These are phyloP conservation scores for Isichthys henryi DNA, from an alignment of 2,113 vertebrate genomes.

Conservation along the genomic window DNA sequence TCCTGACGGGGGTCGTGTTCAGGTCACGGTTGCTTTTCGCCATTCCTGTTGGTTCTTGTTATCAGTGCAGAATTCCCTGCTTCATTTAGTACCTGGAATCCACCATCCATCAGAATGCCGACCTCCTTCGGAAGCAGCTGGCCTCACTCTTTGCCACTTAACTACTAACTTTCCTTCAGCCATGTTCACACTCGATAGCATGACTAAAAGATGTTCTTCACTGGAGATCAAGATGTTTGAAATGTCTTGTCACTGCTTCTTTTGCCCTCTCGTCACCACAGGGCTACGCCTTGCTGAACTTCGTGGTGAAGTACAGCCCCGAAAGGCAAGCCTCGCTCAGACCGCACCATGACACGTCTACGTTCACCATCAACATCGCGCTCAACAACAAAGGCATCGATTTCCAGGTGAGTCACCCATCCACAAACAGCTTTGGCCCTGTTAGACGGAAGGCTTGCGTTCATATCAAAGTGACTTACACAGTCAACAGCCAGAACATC, in stretches of 20 bases:
- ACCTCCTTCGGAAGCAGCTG: neutral
- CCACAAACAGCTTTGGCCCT: neutral
- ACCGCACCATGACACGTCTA: slow-evolving; percentile 95
- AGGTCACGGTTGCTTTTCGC: slow-evolving; percentile 8
- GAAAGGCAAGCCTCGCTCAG: slow-evolving; percentile 75
- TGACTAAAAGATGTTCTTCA: neutral
- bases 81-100: neutral
- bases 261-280: slow-evolving; percentile 35
- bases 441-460: neutral
- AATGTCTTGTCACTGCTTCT: neutral
- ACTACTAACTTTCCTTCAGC: neutral
- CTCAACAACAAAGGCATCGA: slow-evolving; percentile 86
- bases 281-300: slow-evolving; percentile 86
- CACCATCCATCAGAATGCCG: neutral
- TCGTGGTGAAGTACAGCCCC: slow-evolving; percentile 95
- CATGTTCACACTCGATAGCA: neutral
- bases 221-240: neutral
- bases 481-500: neutral
- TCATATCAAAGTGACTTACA: neutral
- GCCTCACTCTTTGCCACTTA: neutral
- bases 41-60: neutral
- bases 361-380: slow-evolving; percentile 94
- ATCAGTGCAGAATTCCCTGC: neutral
- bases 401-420: slow-evolving; percentile 69
- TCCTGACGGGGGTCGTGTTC: neutral